Evolutionary conservation across 2,797 vertebrate genomes (phyloP), one percentile per base, ranked within the genome.

Genomic region (Syngnathus rostellatus): DNA sequence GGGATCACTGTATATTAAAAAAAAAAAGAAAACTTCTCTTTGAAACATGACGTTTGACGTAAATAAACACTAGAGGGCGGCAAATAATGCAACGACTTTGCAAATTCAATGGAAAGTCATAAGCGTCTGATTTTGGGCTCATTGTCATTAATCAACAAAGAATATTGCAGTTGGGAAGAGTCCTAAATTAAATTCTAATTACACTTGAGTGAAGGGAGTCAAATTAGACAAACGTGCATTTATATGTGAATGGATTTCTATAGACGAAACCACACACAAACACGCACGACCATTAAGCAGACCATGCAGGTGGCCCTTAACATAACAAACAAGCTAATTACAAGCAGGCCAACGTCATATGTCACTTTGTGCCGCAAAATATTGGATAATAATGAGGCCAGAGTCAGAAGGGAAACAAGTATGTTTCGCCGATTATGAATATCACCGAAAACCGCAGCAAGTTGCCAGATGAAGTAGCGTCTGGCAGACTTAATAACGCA

Each of bases 401-500:
- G 55, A 72, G 68, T 50, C 66, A 54, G 16, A 46, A 67, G 53
- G 74, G 72, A 75, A 74, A 76, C 45, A 17, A 75, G 67, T 67
- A 78, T 61, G 76, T 83, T 86, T 87, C 65, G 75, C 82, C 77
- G 85, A 89, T 87, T 77, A 81, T 76, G 68, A 87, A 73, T 85
- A 88, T 91, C 81, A 80, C 83, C 60, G n/a, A 45, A 79, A 81
- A 89, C 85, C 82, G 51, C 89, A 90, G 74, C 73, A 68, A 83
- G 82, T 85, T 83, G 77, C 80, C 70, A 87, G 89, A 87, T 89
- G 88, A 92, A 91, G 88, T 87, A 83, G 80, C 78, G 89, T 89
- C 92, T 90, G 89, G 91, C 90, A 82, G 84, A 84, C 85, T 90
- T 83, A 84, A 86, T 88, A 87, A 87, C 86, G 70, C 87, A 87